Evolutionary conservation across 2,797 vertebrate species (phyloP).

Genomic region (Anabas testudineus): DNA sequence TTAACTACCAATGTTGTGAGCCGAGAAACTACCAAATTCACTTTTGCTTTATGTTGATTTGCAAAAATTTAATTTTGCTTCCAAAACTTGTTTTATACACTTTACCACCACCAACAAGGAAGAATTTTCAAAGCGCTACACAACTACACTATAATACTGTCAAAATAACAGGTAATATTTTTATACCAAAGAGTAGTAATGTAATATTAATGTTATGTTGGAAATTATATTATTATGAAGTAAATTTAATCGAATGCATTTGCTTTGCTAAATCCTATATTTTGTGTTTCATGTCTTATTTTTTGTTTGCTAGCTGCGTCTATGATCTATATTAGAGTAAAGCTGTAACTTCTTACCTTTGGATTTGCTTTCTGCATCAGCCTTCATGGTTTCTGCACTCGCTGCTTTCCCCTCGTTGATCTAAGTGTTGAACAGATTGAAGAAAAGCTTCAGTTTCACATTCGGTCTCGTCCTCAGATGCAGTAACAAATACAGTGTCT

Average conservation of each 20-base stretch:
- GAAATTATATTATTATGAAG: slow-evolving; percentile 1
- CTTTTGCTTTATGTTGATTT: no score
- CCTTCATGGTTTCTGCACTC: slow-evolving; percentile 88
- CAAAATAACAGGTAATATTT: slow-evolving; percentile 49
- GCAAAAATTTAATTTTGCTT: no score
- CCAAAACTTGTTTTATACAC: no score
- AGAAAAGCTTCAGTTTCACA: slow-evolving; percentile 1
- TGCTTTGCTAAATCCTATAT: background rate
- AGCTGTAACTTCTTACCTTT: slow-evolving; percentile 85
- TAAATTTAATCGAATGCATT: no score
- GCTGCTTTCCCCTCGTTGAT: slow-evolving; percentile 87
- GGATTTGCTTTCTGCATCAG: slow-evolving; percentile 90
- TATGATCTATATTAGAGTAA: background rate
- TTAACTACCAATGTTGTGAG: no score
- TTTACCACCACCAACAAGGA: slow-evolving; percentile 8
- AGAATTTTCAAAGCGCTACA: background rate
- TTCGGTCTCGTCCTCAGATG: background rate
- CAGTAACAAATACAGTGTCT: background rate
- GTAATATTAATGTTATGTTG: background rate
- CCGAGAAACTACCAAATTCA: no score
- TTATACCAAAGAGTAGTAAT: slow-evolving; percentile 29
- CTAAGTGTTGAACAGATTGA: slow-evolving; percentile 49
- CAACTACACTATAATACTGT: background rate
- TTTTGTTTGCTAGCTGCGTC: background rate
- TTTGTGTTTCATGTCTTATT: background rate